Evolutionary conservation across 37 sponge, comb jelly and placozoan genomes (phyloP).

Genomic region (Aplysina aerophoba): DNA sequence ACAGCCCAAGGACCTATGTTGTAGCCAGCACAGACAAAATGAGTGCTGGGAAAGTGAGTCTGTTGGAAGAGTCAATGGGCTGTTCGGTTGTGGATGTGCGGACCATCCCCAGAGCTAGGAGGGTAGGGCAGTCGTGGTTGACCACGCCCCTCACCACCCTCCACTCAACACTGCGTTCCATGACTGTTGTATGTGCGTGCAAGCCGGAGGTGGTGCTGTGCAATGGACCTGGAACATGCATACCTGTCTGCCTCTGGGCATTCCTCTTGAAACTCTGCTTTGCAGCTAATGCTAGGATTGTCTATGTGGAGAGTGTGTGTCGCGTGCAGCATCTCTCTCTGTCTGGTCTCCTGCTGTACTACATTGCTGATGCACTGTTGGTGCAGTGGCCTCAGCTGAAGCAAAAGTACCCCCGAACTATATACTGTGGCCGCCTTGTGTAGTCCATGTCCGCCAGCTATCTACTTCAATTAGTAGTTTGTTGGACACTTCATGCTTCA

Average conservation of each 20-base stretch:
- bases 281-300: slow-evolving; percentile 53
- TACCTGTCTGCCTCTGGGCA: slow-evolving; percentile 82
- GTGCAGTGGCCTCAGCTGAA: slow-evolving; percentile 96
- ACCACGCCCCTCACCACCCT: slow-evolving; percentile 80
- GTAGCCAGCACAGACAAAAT: slow-evolving; percentile 78
- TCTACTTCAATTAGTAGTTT: too few species aligned
- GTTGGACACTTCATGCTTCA: too few species aligned
- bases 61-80: slow-evolving; percentile 46
- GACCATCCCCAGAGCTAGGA: slow-evolving; percentile 80
- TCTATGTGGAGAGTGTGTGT: slow-evolving; percentile 98
- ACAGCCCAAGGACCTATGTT: slow-evolving; percentile 81
- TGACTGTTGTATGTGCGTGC: slow-evolving; percentile 57
- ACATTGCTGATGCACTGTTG: slow-evolving; percentile 79
- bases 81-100: slow-evolving; percentile 17
- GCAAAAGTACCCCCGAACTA: slow-evolving; percentile 73
- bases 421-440: slow-evolving; percentile 79
- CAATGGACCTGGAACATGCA: slow-evolving; percentile 98
- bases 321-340: slow-evolving; percentile 87
- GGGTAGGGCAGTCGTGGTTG: slow-evolving; percentile 88
- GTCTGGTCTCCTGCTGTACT: slow-evolving; percentile 85
- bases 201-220: slow-evolving; percentile 89
- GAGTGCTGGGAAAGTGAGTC: slow-evolving; percentile 69
- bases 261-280: slow-evolving; percentile 67
- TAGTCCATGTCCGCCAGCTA: neutral
- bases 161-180: slow-evolving; percentile 46